Conservation (phyloP, 2,797 vertebrate genomes). For the Spondyliosoma cantharus region DNA sequence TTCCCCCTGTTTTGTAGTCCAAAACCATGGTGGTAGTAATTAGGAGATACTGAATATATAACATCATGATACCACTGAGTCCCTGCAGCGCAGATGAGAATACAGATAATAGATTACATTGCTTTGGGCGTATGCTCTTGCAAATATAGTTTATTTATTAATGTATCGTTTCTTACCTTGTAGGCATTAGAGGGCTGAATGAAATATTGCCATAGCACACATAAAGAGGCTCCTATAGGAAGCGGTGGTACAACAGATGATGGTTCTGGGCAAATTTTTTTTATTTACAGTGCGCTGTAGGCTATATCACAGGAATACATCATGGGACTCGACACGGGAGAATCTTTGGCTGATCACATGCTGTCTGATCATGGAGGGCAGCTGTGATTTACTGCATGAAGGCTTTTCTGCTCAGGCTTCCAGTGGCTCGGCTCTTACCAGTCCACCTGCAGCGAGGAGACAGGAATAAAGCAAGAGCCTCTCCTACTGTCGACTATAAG, state of each 20-base stretch:
- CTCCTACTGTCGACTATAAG: constrained; percentile 36
- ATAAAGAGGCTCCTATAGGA: constrained; percentile 18
- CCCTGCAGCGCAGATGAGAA: constrained; percentile 1
- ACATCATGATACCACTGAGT: neutral
- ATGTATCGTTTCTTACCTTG: constrained; percentile 10
- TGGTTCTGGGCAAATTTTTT: neutral
- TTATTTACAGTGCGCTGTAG: constrained; percentile 20
- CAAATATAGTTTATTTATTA: constrained; percentile 33
- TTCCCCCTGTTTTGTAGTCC: neutral
- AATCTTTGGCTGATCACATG: constrained; percentile 35
- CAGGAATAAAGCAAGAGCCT: constrained; percentile 41
- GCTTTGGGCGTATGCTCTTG: neutral
- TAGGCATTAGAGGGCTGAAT: constrained; percentile 2
- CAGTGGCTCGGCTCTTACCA: constrained; percentile 23
- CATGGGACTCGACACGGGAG: constrained; percentile 23
- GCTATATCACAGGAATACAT: constrained; percentile 35
- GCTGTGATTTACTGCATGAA: constrained; percentile 58
- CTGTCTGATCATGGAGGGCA: constrained; percentile 28
- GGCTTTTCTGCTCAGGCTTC: constrained; percentile 17
- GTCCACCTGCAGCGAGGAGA: constrained; percentile 52
- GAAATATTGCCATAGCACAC: constrained; percentile 11
- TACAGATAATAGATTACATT: neutral
- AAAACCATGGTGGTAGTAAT: neutral
- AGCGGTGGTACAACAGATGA: neutral
- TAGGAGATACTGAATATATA: neutral